Percentiles rank a stretch among this genome's conserved stretches.
Evolutionary conservation across 2,888 invertebrate genomes (phyloP).

Genomic region (Eupithecia abbreviata): DNA sequence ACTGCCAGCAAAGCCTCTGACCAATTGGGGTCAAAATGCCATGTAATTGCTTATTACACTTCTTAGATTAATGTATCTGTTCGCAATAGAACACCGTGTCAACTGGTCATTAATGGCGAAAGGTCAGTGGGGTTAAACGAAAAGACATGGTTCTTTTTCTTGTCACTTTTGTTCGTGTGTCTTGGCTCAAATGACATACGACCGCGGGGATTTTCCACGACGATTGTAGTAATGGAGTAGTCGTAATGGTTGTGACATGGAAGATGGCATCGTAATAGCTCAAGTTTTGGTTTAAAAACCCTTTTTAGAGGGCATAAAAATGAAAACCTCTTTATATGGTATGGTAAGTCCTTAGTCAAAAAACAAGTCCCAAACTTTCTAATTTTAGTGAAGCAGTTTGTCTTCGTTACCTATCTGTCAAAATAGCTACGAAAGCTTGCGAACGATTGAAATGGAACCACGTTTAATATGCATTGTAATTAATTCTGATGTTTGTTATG

Average conservation of each 20-base stretch:
- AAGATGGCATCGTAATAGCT: not conserved
- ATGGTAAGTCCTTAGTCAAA: not conserved
- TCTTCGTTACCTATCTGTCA: too few relatives aligned
- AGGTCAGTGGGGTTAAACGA: slow-evolving; percentile 15
- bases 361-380: not conserved
- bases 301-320: not conserved
- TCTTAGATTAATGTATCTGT: not conserved
- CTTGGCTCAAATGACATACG: not conserved
- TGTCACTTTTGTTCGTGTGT: slow-evolving; percentile 7
- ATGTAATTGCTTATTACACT: slow-evolving; percentile 11
- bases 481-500: too few relatives aligned
- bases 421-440: not conserved
- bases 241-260: not conserved
- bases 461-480: too few relatives aligned
- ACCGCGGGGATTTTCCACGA: not conserved
- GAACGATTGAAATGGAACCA: not conserved
- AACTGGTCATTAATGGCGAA: not conserved
- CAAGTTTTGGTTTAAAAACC: not conserved
- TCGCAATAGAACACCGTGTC: slow-evolving; percentile 3
- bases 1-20: not conserved
- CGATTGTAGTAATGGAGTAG: not conserved
- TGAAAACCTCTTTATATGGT: not conserved
- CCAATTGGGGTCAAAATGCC: slow-evolving; percentile 10
- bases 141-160: not conserved
- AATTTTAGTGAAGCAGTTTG: not conserved